Evolutionary conservation across 2,888 invertebrate genomes (phyloP).

Genomic region (Omphaloscelis lunosa): DNA sequence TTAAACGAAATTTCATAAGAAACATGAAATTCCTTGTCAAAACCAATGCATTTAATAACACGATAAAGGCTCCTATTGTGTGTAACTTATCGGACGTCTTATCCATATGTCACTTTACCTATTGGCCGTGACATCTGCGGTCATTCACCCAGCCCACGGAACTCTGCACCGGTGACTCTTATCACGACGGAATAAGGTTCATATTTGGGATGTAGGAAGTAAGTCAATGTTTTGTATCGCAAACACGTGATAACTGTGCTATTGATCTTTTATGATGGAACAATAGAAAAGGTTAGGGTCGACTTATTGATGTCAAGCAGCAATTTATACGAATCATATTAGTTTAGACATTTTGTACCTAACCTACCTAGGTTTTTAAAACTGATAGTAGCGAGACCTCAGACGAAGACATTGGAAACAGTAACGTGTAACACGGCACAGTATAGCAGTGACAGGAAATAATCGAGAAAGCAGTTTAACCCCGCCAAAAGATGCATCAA

Average conservation of each 20-base stretch:
- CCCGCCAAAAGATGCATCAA: too few relatives aligned
- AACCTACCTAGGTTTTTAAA: too few relatives aligned
- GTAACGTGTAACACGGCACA: too few relatives aligned
- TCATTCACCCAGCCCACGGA: slow-evolving; percentile 84
- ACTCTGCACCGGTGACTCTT: slow-evolving; percentile 78
- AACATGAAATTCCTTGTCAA: slow-evolving; percentile 33
- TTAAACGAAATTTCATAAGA: neutral
- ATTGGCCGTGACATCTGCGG: slow-evolving; percentile 86
- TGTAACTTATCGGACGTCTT: slow-evolving; percentile 68
- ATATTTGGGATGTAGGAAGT: slow-evolving; percentile 60
- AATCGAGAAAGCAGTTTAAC: too few relatives aligned
- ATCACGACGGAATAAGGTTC: slow-evolving; percentile 69
- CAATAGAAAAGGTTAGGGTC: slow-evolving; percentile 49
- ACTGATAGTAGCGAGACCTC: neutral
- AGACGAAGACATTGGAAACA: too few relatives aligned
- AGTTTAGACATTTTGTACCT: neutral
- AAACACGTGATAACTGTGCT: slow-evolving; percentile 56
- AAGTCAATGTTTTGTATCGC: slow-evolving; percentile 44
- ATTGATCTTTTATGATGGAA: slow-evolving; percentile 53
- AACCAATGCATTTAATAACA: slow-evolving; percentile 47
- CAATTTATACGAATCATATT: neutral
- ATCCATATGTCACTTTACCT: slow-evolving; percentile 73
- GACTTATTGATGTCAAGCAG: slow-evolving; percentile 22
- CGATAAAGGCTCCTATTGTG: slow-evolving; percentile 67
- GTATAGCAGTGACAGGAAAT: too few relatives aligned